These are phyloP conservation scores for Lasioglossum zephyrum DNA, from an alignment of 2,888 invertebrate species.

Conservation along the genomic window DNA sequence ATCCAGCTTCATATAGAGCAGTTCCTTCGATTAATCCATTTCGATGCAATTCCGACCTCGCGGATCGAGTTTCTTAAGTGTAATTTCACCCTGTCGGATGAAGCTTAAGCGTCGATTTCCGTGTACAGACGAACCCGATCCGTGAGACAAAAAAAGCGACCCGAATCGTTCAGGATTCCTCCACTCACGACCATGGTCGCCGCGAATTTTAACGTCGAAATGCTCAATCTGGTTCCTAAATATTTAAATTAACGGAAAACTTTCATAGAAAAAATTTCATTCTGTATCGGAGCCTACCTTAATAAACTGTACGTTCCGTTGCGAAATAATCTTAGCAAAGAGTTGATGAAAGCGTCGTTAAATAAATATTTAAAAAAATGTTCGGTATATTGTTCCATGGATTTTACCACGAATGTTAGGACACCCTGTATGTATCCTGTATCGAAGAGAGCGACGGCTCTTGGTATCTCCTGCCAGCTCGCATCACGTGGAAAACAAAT, in stretches of 20 bases:
- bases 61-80: conserved; percentile 5
- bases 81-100: conserved; percentile 15
- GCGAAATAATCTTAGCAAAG: no score
- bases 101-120: conserved; percentile 2
- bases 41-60: background rate
- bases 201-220: background rate
- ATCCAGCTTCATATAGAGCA: background rate
- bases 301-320: no score
- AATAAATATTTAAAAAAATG: no score
- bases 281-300: background rate
- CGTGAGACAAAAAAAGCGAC: background rate
- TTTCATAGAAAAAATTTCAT: background rate
- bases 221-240: background rate
- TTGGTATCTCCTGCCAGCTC: background rate
- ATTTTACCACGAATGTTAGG: background rate
- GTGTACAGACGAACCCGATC: background rate
- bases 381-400: background rate
- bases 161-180: background rate
- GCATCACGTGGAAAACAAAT: conserved; percentile 8
- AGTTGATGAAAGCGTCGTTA: no score
- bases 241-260: background rate
- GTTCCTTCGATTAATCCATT: conserved; percentile 5
- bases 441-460: background rate
- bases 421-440: background rate
- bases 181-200: background rate